A percentile compares a stretch with the other conserved stretches of the same genome.
phyloP scores from a whole-genome alignment of 2,888 invertebrate species.

The Ennomos erosarius region DNA sequence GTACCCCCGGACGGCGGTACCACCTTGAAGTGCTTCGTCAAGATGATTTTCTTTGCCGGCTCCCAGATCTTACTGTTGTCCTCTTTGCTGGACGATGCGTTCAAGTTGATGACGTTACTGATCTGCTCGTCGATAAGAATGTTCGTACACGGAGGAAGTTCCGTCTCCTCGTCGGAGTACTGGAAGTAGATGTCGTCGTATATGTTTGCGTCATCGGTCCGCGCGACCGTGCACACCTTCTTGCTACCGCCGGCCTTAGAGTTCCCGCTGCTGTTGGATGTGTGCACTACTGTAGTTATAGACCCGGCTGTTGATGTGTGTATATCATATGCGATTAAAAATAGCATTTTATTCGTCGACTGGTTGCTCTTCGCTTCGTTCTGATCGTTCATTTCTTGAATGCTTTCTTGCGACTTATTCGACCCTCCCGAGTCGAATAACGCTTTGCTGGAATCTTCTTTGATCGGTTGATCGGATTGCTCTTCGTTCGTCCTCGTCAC shows the following conservation, averaged over 20 bases:
- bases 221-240: slow-evolving; percentile 73
- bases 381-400: slow-evolving; percentile 92
- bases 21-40: slow-evolving; percentile 72
- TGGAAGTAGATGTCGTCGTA: slow-evolving; percentile 83
- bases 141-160: slow-evolving; percentile 79
- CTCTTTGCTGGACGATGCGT: slow-evolving; percentile 79
- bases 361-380: slow-evolving; percentile 87
- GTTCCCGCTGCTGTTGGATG: slow-evolving; percentile 75
- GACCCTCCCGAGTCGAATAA: slow-evolving; percentile 70
- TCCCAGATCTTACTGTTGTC: slow-evolving; percentile 76
- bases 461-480: slow-evolving; percentile 65
- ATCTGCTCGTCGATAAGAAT: slow-evolving; percentile 77
- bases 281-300: slow-evolving; percentile 73
- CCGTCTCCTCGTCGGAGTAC: slow-evolving; percentile 86
- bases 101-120: slow-evolving; percentile 82
- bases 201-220: slow-evolving; percentile 70
- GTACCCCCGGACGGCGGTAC: slow-evolving; percentile 63
- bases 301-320: slow-evolving; percentile 85
- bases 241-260: slow-evolving; percentile 83
- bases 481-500: slow-evolving; percentile 65
- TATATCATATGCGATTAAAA: slow-evolving; percentile 89
- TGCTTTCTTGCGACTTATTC: slow-evolving; percentile 72
- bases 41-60: slow-evolving; percentile 72
- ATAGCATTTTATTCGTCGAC: slow-evolving; percentile 78
- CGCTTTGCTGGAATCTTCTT: slow-evolving; percentile 74